Evolutionary conservation across 2,888 invertebrate genomes (phyloP).

Genomic region (Acanthosoma haemorrhoidale): DNA sequence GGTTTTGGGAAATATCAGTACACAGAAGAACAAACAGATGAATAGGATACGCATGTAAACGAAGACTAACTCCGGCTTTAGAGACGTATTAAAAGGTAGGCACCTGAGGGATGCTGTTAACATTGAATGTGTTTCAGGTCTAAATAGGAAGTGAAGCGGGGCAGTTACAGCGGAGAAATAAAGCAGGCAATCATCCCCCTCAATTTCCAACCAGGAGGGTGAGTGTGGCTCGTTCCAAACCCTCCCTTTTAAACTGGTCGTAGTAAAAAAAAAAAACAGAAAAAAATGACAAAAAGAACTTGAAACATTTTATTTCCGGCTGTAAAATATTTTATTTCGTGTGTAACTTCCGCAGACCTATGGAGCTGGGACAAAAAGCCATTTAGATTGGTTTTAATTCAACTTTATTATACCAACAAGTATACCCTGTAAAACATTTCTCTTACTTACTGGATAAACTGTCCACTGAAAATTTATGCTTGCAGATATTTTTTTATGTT

Average conservation of each 20-base stretch:
- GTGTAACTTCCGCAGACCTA: neutral
- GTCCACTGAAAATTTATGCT: neutral
- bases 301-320: slow-evolving; percentile 28
- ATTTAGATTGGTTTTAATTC: slow-evolving; percentile 23
- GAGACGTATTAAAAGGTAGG: too few species aligned
- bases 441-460: neutral
- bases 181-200: slow-evolving; percentile 20
- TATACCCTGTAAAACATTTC: neutral
- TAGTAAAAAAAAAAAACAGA: slow-evolving; percentile 9
- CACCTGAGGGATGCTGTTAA: too few species aligned
- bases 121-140: too few species aligned
- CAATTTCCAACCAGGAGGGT: neutral
- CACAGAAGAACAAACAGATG: too few species aligned
- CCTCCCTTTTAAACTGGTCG: neutral
- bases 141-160: too few species aligned
- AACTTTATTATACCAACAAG: slow-evolving; percentile 13
- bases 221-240: neutral
- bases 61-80: too few species aligned
- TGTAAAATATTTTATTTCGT: slow-evolving; percentile 29
- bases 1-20: too few species aligned
- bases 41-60: too few species aligned
- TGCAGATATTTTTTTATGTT: too few species aligned
- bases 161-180: slow-evolving; percentile 1
- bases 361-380: neutral
- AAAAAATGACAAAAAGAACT: slow-evolving; percentile 12